Conservation (phyloP, 2,888 invertebrate species). For the Phytoseiulus persimilis region DNA sequence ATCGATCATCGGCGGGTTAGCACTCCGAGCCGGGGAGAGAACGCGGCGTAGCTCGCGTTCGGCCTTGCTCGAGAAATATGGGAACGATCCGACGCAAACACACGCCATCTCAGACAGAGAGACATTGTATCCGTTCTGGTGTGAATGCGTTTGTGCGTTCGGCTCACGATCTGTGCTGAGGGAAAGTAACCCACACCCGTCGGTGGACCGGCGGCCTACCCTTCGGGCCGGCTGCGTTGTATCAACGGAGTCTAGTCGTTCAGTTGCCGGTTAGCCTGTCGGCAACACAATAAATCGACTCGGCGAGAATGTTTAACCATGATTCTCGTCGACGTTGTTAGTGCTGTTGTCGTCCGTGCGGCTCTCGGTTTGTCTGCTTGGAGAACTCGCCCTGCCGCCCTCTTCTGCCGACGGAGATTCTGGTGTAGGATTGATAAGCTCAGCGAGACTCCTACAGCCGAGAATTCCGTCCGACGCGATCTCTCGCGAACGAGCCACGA, state of each 20-base stretch:
- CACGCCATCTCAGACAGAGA: not conserved
- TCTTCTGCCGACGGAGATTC: no score
- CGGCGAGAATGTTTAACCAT: not conserved
- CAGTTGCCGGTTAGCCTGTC: not conserved
- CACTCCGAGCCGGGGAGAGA: no score
- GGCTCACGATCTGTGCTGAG: not conserved
- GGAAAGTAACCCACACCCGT: not conserved
- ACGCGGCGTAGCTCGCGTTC: not conserved
- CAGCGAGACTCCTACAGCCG: no score
- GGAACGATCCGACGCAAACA: not conserved
- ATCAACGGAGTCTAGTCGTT: not conserved
- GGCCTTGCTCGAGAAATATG: not conserved
- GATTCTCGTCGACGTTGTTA: not conserved
- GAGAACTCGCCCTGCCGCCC: no score
- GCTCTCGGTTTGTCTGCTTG: not conserved
- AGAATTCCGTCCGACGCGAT: no score
- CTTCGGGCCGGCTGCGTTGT: not conserved
- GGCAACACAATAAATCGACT: not conserved
- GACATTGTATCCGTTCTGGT: not conserved
- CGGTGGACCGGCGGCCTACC: not conserved
- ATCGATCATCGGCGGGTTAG: not conserved
- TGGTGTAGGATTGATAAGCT: no score
- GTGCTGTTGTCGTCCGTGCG: not conserved
- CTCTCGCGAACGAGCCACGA: no score
- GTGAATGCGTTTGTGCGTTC: not conserved